Conservation (phyloP, 2,888 invertebrate genomes). For the Notodonta ziczac region DNA sequence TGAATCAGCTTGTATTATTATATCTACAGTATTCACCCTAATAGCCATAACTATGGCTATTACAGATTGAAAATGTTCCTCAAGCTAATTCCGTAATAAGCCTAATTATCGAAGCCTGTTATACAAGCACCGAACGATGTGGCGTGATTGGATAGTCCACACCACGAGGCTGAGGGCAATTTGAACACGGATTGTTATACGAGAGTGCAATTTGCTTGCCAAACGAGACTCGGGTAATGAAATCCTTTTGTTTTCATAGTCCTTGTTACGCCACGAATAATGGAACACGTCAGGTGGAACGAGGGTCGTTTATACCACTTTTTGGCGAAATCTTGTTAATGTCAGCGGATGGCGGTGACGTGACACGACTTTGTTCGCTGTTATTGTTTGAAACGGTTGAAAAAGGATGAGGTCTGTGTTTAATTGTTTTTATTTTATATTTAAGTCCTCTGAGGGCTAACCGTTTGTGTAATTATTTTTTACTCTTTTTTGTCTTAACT, state of each 20-base stretch:
- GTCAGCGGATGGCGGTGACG: not conserved
- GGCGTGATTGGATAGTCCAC: not conserved
- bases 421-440: no score
- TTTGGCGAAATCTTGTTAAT: not conserved
- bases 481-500: no score
- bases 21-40: no score
- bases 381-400: not conserved
- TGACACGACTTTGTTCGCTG: not conserved
- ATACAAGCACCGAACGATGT: no score
- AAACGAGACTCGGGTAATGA: conserved; percentile 11
- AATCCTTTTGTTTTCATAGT: conserved; percentile 17
- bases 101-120: no score
- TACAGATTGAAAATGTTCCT: no score
- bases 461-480: no score
- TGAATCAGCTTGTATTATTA: no score
- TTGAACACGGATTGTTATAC: conserved; percentile 13
- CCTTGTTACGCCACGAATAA: conserved; percentile 11
- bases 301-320: conserved; percentile 12
- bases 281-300: conserved; percentile 17
- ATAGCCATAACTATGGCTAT: no score
- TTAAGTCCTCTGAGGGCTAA: no score
- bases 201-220: conserved; percentile 10
- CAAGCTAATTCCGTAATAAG: no score
- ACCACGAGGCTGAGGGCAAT: conserved; percentile 20
- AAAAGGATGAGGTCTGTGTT: not conserved